phyloP scores from a whole-genome alignment of 1,140 invertebrate genomes.

The Bilobella aurantiaca region DNA sequence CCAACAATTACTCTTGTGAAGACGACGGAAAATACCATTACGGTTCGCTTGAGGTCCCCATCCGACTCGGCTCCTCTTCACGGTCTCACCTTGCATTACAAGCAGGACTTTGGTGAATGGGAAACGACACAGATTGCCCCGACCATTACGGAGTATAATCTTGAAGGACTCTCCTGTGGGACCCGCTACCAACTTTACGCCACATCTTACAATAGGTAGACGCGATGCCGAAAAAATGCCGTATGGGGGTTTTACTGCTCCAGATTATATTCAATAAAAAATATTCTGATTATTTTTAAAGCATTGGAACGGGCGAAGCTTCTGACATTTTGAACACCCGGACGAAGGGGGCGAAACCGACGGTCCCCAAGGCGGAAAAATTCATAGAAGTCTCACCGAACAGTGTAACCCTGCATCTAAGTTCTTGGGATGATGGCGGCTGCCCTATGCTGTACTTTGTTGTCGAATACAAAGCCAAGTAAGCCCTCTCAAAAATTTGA shows the following conservation, averaged over 20 bases:
- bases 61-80: slow-evolving; percentile 63
- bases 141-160: slow-evolving; percentile 66
- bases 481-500: slow-evolving; percentile 38
- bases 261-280: too few species aligned
- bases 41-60: slow-evolving; percentile 64
- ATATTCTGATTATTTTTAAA: too few species aligned
- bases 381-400: slow-evolving; percentile 86
- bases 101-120: slow-evolving; percentile 86
- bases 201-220: slow-evolving; percentile 81
- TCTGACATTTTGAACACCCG: slow-evolving; percentile 74
- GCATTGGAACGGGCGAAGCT: slow-evolving; percentile 77
- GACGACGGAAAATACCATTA: slow-evolving; percentile 71
- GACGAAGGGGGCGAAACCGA: slow-evolving; percentile 77
- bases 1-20: slow-evolving; percentile 65
- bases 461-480: slow-evolving; percentile 89
- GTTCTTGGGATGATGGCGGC: slow-evolving; percentile 85
- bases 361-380: slow-evolving; percentile 71
- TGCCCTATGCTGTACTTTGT: slow-evolving; percentile 94
- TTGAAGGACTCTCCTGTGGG: slow-evolving; percentile 78
- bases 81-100: slow-evolving; percentile 83
- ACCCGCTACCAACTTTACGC: slow-evolving; percentile 85
- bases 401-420: slow-evolving; percentile 78
- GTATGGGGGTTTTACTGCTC: too few species aligned
- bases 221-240: too few species aligned
- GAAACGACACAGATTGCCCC: slow-evolving; percentile 66